phyloP scores from a whole-genome alignment of 2,797 vertebrate species.

The Novumbra hubbsi region DNA sequence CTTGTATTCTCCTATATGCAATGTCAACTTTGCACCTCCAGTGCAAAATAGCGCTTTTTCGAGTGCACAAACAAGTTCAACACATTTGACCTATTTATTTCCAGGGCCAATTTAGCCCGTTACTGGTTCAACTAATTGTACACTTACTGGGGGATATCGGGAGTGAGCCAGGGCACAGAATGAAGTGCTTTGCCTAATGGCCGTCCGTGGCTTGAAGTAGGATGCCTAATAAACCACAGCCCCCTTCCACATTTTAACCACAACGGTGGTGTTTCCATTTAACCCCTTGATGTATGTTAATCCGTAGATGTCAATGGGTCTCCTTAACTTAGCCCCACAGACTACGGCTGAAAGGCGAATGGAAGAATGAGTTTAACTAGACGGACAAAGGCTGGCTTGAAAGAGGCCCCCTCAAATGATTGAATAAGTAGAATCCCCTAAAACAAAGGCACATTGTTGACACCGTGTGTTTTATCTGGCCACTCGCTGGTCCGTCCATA shows the following conservation, averaged over 20 bases:
- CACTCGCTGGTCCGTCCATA: slow-evolving; percentile 53
- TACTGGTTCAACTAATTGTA: slow-evolving; percentile 38
- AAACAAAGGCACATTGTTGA: slow-evolving; percentile 70
- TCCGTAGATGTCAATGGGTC: slow-evolving; percentile 71
- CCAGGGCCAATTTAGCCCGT: slow-evolving; percentile 43
- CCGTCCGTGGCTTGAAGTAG: slow-evolving; percentile 71
- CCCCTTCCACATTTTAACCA: slow-evolving; percentile 65
- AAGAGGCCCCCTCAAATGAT: slow-evolving; percentile 58
- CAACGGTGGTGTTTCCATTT: slow-evolving; percentile 71
- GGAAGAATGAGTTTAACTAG: slow-evolving; percentile 40
- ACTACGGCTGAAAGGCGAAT: slow-evolving; percentile 53
- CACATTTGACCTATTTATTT: slow-evolving; percentile 31
- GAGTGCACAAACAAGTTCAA: neutral
- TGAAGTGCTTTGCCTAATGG: slow-evolving; percentile 65
- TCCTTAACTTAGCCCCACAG: slow-evolving; percentile 62
- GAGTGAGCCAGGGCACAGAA: slow-evolving; percentile 57
- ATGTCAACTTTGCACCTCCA: neutral
- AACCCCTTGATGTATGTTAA: slow-evolving; percentile 75
- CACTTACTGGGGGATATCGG: slow-evolving; percentile 55
- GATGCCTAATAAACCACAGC: slow-evolving; percentile 67
- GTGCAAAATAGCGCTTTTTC: neutral
- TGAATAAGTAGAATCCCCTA: slow-evolving; percentile 58
- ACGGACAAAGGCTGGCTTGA: slow-evolving; percentile 61
- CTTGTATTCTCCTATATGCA: neutral
- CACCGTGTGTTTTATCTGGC: slow-evolving; percentile 55